Percentiles rank a stretch among this genome's conserved stretches.
phyloP scores from a whole-genome alignment of 2,797 vertebrate genomes.

The Notamacropus eugenii region DNA sequence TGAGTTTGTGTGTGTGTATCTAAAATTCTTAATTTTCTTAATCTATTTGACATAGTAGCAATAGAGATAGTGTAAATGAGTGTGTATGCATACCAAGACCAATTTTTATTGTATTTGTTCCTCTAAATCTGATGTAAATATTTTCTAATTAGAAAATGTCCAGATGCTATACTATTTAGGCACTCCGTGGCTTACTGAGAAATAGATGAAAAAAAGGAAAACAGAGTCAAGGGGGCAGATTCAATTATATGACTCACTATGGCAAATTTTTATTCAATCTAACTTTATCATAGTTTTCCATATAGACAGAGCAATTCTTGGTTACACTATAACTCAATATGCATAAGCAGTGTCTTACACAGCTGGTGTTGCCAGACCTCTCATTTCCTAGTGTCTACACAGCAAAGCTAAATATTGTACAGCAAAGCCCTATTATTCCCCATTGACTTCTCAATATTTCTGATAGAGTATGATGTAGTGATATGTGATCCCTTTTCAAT shows the following conservation, averaged over 20 bases:
- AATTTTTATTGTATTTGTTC: not conserved
- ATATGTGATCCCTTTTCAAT: conserved; percentile 33
- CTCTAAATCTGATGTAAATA: not conserved
- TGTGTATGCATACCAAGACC: not conserved
- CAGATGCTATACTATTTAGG: not conserved
- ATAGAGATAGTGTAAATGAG: no score
- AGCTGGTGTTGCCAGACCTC: conserved; percentile 25
- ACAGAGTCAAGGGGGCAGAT: not conserved
- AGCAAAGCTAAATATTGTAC: conserved; percentile 48
- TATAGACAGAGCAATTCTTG: conserved; percentile 3
- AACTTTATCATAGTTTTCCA: conserved; percentile 35
- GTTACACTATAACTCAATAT: not conserved
- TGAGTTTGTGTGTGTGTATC: no score
- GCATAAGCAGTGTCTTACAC: conserved; percentile 29
- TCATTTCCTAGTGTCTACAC: conserved; percentile 71
- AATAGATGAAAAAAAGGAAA: not conserved
- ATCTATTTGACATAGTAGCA: no score
- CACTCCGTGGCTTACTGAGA: not conserved
- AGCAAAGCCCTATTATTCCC: conserved; percentile 44
- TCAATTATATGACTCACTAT: not conserved
- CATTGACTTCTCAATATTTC: conserved; percentile 42
- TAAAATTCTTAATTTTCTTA: no score
- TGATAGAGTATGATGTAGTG: conserved; percentile 19
- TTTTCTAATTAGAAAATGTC: not conserved
- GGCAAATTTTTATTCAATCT: not conserved